Base-by-base conservation (phyloP, 2,888 invertebrate species). In the Phrixothrix hirtus region DNA sequence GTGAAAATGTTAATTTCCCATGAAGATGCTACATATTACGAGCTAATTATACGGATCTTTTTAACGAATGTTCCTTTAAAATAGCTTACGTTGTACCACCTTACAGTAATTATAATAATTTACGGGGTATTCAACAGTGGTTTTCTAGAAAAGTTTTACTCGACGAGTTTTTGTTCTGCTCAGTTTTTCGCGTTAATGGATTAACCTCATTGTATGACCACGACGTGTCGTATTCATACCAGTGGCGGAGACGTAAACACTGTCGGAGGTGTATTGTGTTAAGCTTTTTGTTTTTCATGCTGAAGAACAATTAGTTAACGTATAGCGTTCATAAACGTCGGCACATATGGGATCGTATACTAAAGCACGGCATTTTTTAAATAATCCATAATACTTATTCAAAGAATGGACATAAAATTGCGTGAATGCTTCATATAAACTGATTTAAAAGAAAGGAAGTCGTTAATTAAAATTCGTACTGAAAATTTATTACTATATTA, bases 171-270 rank as follows among this genome's bases (percentile, higher is more conserved):
- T 63, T 66, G 55, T 60, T 58, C 59, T 59, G 64, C 62, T 67
- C 63, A 68, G 64, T 68, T 65, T 68, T 65, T 66, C 66, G 60
- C 60, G 58, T 63, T 68, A 68, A 68, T 67, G 65, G 67, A 66
- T 67, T 65, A 67, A 64, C 61, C 63, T 64, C 66, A 66, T 65
- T 65, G 65, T 65, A 44, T 55, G 57, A 57, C 59, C 59, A 58
- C 53, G 50, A 51, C 54, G 54, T 47, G 50, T 51, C 55, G 51
- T 48, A 52, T 53, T 57, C 48, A 41, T 52, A 45, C 48, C 58
- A 58, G 45, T 59, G 48, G 52, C 53, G 55, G 57, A 42, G 58
- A 59, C 59, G 63, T 61, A 61, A 60, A 60, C 57, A 60, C 54
- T 60, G 49, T 50, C 36, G 37, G 48, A 54, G 45, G 48, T 36